Percentiles rank a stretch among this genome's conserved stretches.
Evolutionary conservation across 2,797 vertebrate species (phyloP).

Genomic region (Liasis olivaceus): DNA sequence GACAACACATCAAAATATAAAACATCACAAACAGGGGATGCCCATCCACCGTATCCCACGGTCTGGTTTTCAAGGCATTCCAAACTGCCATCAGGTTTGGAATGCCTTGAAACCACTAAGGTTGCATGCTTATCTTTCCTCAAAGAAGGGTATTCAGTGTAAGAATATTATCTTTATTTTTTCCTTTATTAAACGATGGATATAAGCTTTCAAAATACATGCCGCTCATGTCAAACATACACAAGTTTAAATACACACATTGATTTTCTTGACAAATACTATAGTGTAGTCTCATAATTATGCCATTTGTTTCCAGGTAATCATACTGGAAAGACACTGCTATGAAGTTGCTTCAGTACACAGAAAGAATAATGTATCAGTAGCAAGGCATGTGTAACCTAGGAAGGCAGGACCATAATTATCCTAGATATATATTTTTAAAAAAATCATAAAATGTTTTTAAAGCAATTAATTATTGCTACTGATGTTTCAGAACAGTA

Average conservation of each 20-base stretch:
- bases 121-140: background rate
- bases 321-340: background rate
- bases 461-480: background rate
- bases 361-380: background rate
- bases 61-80: too few species aligned
- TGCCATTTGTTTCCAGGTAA: background rate
- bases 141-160: background rate
- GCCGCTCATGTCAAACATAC: background rate
- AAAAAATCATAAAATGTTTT: background rate
- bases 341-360: background rate
- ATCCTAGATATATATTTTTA: background rate
- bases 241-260: background rate
- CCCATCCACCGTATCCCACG: too few species aligned
- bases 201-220: background rate
- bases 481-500: background rate
- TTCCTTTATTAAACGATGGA: too few species aligned
- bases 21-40: too few species aligned
- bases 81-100: background rate
- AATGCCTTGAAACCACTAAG: background rate
- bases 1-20: too few species aligned
- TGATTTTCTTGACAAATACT: background rate
- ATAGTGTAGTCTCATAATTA: too few species aligned
- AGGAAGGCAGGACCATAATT: background rate
- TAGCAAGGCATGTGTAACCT: background rate
- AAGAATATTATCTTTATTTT: background rate